These are phyloP conservation scores for Cynodonichthys magdalenae DNA, from an alignment of 2,797 vertebrate genomes.

Conservation along the genomic window DNA sequence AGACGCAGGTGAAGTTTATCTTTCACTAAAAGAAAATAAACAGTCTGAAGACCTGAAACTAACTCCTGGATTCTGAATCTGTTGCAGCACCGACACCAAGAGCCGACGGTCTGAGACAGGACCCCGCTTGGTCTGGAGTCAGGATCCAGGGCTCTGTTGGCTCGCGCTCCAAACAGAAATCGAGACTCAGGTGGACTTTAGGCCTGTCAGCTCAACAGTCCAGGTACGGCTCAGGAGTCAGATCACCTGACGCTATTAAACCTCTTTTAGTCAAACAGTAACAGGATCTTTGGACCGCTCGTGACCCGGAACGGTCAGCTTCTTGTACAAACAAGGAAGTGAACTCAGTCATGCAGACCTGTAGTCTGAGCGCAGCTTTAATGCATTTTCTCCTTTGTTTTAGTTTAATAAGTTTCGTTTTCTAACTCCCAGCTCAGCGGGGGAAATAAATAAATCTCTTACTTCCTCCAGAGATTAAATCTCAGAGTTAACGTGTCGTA, in stretches of 20 bases:
- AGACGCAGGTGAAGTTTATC: constrained; percentile 38
- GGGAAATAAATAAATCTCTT: not conserved
- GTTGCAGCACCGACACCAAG: constrained; percentile 29
- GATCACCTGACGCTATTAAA: too few species aligned
- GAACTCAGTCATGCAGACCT: too few species aligned
- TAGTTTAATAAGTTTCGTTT: not conserved
- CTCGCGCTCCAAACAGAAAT: constrained; percentile 17
- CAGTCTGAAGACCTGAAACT: not conserved
- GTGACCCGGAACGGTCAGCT: not conserved
- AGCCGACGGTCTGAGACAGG: constrained; percentile 4
- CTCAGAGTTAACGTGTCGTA: constrained; percentile 5
- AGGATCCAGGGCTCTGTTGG: constrained; percentile 7
- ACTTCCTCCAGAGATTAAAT: not conserved
- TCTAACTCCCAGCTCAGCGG: not conserved
- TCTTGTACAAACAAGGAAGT: constrained; percentile 17
- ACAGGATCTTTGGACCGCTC: constrained; percentile 20
- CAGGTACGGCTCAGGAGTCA: not conserved
- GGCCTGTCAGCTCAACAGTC: not conserved
- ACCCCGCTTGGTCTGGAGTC: constrained; percentile 16
- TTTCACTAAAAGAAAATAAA: not conserved
- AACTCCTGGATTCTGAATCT: constrained; percentile 8
- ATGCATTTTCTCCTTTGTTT: not conserved
- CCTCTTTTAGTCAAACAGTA: constrained; percentile 36
- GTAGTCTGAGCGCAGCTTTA: too few species aligned
- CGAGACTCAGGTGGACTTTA: constrained; percentile 10